A percentile compares a stretch with the other conserved stretches of the same genome.
phyloP scores from a whole-genome alignment of 2,113 vertebrate species.

The Centropus unirufus region DNA sequence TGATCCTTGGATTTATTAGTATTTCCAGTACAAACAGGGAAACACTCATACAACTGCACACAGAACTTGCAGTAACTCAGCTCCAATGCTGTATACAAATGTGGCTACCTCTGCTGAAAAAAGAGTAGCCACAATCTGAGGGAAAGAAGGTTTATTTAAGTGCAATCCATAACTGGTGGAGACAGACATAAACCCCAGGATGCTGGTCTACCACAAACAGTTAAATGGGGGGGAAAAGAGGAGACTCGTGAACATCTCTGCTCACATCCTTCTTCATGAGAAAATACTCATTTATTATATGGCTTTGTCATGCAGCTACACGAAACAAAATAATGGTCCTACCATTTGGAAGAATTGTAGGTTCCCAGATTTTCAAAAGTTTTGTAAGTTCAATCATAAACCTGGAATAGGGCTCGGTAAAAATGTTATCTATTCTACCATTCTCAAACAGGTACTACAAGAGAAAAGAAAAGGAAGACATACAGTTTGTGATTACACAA shows the following conservation, averaged over 20 bases:
- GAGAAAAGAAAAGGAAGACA: conserved; percentile 60
- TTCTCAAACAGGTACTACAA: conserved; percentile 95
- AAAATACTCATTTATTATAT: not conserved
- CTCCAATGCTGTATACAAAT: not conserved
- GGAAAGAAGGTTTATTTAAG: not conserved
- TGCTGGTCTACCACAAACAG: not conserved
- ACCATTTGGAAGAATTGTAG: conserved; percentile 90
- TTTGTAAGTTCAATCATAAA: conserved; percentile 93
- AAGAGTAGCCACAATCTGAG: not conserved
- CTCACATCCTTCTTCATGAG: not conserved
- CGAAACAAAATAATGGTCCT: conserved; percentile 58
- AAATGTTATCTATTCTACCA: conserved; percentile 98
- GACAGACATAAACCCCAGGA: not conserved
- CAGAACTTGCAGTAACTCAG: not conserved
- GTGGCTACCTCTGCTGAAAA: not conserved
- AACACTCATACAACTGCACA: not conserved
- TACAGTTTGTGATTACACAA: conserved; percentile 36
- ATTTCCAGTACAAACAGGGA: not conserved
- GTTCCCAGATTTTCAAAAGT: conserved; percentile 90
- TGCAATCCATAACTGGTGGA: not conserved
- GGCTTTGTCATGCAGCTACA: conserved; percentile 34
- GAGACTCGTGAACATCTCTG: not conserved
- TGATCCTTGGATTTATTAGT: not conserved
- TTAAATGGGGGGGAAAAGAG: not conserved
- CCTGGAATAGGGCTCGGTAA: conserved; percentile 94